Evolutionary conservation across 2,888 invertebrate species (phyloP), one percentile per base, ranked within the genome.

Genomic region (Polymixis lichenea): DNA sequence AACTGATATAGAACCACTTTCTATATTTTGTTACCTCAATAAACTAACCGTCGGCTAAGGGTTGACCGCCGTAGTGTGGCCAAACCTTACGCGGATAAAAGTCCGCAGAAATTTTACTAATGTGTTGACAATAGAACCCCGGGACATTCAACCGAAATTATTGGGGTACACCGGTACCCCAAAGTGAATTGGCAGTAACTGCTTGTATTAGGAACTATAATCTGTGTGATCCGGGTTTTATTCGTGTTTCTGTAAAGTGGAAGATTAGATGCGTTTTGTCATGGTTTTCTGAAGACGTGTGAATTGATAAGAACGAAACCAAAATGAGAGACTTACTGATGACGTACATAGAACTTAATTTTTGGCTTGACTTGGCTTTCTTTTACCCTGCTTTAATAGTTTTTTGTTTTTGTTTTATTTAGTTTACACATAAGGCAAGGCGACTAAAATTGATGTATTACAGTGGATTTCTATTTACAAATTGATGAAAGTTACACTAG

Each of bases 51-150:
- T 19, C 28, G 22, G 22, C n/a, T 46, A 60, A 25, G 75, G 86
- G 83, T 83, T 70, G 55, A 72, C 83, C 69, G 25, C 74, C 64
- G 22, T 43, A 76, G 70, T 84, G 66, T 76, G 66, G 70, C 61
- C 43, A 28, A 72, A 69, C 78, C 46, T 64, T 53, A 65, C 71
- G 28, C 71, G 70, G 70, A 87, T 86, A 84, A 87, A 84, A 86
- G 82, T 84, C 82, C 62, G 56, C 80, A 74, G 72, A 78, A 83
- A 84, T 87, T 87, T 87, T 75, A 76, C 84, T 84, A 86, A 84
- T 86, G 75, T 86, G 86, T 86, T 87, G 84, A 87, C 88, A 80
- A 87, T 69, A 72, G 73, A 51, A 72, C 25, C 65, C 68, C 60
- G 46, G 60, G 68, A 80, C 65, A 60, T 64, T 77, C 72, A 67